phyloP scores from a whole-genome alignment of 2,797 vertebrate genomes.

The Phoxinus dragarum region DNA sequence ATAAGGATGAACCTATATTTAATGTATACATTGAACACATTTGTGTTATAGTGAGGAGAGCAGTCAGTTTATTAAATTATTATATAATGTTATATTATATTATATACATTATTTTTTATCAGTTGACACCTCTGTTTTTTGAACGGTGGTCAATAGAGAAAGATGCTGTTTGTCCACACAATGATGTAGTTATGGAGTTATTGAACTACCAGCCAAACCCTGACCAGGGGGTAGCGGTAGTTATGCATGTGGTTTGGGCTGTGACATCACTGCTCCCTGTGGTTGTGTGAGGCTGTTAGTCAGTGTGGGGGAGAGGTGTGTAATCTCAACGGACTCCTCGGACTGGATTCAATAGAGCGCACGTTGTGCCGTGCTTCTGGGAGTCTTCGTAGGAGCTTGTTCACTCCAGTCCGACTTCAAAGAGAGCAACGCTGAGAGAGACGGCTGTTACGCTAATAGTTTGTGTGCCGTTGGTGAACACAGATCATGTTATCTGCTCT shows the following conservation, averaged over 20 bases:
- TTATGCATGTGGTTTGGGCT: neutral
- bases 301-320: neutral
- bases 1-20: no score
- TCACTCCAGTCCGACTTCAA: slow-evolving; percentile 25
- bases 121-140: neutral
- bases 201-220: neutral
- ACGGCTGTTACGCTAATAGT: neutral
- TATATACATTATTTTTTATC: no score
- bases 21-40: no score
- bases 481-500: slow-evolving; percentile 19
- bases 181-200: neutral
- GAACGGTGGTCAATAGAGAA: neutral
- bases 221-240: neutral
- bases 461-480: neutral
- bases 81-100: no score
- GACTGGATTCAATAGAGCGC: slow-evolving; percentile 53
- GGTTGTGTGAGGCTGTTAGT: neutral
- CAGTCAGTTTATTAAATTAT: no score
- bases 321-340: slow-evolving; percentile 53
- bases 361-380: slow-evolving; percentile 55
- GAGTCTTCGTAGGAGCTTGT: slow-evolving; percentile 47
- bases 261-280: neutral
- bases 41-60: no score
- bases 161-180: neutral
- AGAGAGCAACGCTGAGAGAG: neutral